These are phyloP conservation scores for Hermetia illucens DNA, from an alignment of 1,140 invertebrate species.

Conservation along the genomic window DNA sequence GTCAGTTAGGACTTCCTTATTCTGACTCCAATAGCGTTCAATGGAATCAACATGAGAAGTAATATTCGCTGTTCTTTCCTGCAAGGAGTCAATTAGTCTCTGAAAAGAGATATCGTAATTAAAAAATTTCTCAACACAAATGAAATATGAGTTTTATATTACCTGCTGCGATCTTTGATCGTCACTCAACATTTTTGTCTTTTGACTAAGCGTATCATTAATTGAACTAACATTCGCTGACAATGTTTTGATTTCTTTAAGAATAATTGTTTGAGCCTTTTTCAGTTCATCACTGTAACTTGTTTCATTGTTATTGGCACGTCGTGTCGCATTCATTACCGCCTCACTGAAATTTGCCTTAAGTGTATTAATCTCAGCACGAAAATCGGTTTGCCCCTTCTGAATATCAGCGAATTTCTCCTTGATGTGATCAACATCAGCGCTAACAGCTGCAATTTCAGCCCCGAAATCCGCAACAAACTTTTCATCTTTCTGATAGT, in stretches of 20 bases:
- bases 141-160: background rate
- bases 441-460: conserved; percentile 21
- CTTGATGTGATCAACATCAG: conserved; percentile 24
- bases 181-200: conserved; percentile 17
- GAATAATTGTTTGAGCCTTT: background rate
- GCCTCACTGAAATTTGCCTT: conserved; percentile 9
- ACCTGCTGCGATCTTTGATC: conserved; percentile 11
- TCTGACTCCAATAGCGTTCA: conserved; percentile 21
- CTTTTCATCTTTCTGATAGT: conserved; percentile 23
- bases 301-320: background rate
- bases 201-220: conserved; percentile 21
- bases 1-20: conserved; percentile 17
- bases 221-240: conserved; percentile 13
- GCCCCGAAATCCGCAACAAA: conserved; percentile 26
- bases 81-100: conserved; percentile 16
- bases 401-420: conserved; percentile 18
- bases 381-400: conserved; percentile 16
- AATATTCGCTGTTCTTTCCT: conserved; percentile 21
- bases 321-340: background rate
- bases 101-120: conserved; percentile 2
- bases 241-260: conserved; percentile 1
- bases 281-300: background rate
- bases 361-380: conserved; percentile 14
- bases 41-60: conserved; percentile 24
- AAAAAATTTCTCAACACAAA: background rate